Base-by-base conservation (phyloP, 2,797 vertebrate genomes). In the Halcyon badia region DNA sequence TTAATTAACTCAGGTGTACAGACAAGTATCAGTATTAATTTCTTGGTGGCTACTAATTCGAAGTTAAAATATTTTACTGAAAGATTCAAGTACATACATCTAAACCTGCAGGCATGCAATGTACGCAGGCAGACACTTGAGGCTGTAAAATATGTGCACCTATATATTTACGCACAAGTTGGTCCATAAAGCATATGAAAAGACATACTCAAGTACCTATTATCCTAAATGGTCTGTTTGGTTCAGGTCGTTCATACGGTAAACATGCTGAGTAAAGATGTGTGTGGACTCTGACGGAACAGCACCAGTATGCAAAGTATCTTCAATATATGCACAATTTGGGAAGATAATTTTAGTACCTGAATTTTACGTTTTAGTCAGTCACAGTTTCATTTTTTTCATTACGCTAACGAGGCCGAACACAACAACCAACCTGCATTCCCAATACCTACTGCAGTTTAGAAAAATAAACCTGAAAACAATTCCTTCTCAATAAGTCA, bases 311-410 rank as follows among this genome's bases (percentile, higher is more conserved):
- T 3, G 22, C 7, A 31, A 79, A 87, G 20, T 60, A 65, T 39
- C 33, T 52, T 64, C 39, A 49, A 5, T 13, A 7, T 2, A 77
- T 6, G 15, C 28, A 81, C 30, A 65, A 68, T 28, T 68, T 60
- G 24, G 25, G 21, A 65, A 18, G 18, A 77, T 16, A 60, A 64
- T 35, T 68, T 78, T 21, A 76, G 56, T 41, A 80, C 11, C 31
- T 33, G 30, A 68, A 62, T 76, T 82, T 56, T 73, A 57, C 75
- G 30, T 79, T 85, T 87, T 72, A 75, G 30, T 49, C 58, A 78
- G 30, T 49, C 58, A 78, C 37, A 79, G 33, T 11, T 71, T 30
- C 31, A 31, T 2, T 6, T 91, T 95, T 52, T 86, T 60, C 6
- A 9, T 81, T 82, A 82, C n/a, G 30, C 9, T 72, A 86, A 82